phyloP scores from a whole-genome alignment of 2,113 vertebrate genomes.

The Triplophysa dalaica region DNA sequence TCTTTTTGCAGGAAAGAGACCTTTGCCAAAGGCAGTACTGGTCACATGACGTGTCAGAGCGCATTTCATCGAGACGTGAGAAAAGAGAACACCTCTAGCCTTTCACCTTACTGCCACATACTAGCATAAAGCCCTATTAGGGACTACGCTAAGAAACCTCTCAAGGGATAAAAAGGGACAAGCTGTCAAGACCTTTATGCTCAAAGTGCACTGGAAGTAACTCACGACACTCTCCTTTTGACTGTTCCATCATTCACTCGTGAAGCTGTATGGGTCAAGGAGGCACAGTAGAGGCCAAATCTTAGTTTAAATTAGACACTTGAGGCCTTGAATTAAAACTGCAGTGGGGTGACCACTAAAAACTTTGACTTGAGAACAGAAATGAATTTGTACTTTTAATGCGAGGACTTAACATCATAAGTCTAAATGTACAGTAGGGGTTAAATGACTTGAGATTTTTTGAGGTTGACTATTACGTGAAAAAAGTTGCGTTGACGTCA shows the following conservation, averaged over 20 bases:
- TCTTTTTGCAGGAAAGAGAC: slow-evolving; percentile 38
- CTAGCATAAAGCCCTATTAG: slow-evolving; percentile 22
- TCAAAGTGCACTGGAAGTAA: slow-evolving; percentile 22
- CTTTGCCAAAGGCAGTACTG: slow-evolving; percentile 43
- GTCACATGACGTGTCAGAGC: slow-evolving; percentile 48
- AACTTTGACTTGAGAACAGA: no score
- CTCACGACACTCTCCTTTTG: background rate
- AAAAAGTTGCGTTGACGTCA: no score
- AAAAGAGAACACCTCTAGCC: slow-evolving; percentile 14
- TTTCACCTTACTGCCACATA: slow-evolving; percentile 20
- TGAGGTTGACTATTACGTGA: no score
- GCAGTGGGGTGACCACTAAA: background rate
- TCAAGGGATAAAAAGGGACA: slow-evolving; percentile 9
- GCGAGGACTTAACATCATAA: no score
- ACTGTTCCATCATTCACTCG: slow-evolving; percentile 12
- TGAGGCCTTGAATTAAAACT: slow-evolving; percentile 14
- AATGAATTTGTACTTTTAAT: no score
- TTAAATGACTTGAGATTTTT: no score
- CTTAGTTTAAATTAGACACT: slow-evolving; percentile 38
- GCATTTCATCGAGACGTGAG: slow-evolving; percentile 40
- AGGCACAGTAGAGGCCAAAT: background rate
- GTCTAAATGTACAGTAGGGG: no score
- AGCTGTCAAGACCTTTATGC: slow-evolving; percentile 15
- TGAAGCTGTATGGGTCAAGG: background rate
- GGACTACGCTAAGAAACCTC: background rate